Base-by-base conservation (phyloP, 2,888 invertebrate genomes). In the Crematogaster levior region DNA sequence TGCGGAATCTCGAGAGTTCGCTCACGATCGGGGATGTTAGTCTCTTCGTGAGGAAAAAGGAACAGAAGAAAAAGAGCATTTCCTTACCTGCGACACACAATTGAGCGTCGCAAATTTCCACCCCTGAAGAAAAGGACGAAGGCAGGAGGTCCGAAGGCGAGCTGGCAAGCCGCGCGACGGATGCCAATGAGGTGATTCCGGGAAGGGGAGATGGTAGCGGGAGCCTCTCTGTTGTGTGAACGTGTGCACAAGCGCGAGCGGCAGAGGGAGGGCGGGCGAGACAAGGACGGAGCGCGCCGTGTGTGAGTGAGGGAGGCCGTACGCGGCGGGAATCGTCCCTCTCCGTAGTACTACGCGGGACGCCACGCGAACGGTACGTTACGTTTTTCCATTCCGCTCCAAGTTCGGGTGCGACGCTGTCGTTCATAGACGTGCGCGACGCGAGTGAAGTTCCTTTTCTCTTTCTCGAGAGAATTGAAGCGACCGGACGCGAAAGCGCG, bases 311-410 rank as follows among this genome's bases (percentile, higher is more conserved):
- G 81, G 77, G 74, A 87, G 82, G 81, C 77, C 85, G 87, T 82
- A 73, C 84, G 86, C 86, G 86, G 86, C 88, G 91, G 85, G 90
- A 91, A 89, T 80, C 79, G 84, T 83, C 84, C 85, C 82, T 85
- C 85, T 85, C 82, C 82, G 89, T 90, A 91, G 91, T 91, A 91
- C 89, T 90, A 91, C 89, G 90, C 89, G 91, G 88, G 89, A 90
- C 89, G 88, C 88, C 91, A 90, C 90, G 88, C 91, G 89, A 89
- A 86, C 75, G 84, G 81, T 84, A 90, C 86, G 89, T 86, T 87
- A 77, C 21, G 15, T 80, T 83, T 73, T 37, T 81, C 27, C 12
- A 73, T 82, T 53, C 40, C 46, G n/a, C 2, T n/a, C 37, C 72
- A 58, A 9, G 2, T 6, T 5, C 80, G 68, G 24, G 83, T 81